Evolutionary conservation across 2,797 vertebrate species (phyloP), one percentile per base, ranked within the genome.

Genomic region (Sebastes taczanowskii): DNA sequence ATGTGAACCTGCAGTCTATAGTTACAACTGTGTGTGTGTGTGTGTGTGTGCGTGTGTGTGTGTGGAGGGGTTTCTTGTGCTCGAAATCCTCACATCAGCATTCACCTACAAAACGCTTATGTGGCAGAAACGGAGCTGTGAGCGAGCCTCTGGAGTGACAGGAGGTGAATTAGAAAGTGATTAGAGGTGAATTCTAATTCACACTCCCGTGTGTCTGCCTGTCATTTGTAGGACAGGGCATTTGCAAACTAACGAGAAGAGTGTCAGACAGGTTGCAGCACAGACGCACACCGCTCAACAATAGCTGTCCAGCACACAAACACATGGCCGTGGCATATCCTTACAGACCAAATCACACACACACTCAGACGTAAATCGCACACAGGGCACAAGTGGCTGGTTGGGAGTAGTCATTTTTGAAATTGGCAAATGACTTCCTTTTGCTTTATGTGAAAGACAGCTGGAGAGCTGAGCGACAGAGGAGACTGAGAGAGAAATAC

Each of bases 101-200:
- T 83, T 90, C 89, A 80, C 79, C 79, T 81, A 74, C 55, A 81
- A 93, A 93, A 60, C 42, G 86, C 86, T 91, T 91, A 86, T 86
- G 86, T 80, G 76, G 92, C 91, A 90, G 82, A 92, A 93, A 84
- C 73, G 22, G 68, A 55, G 87, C 78, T 52, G 63, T 64, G 84
- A 90, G 86, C 66, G 42, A 85, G 78, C 63, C 68, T 86, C 67
- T 32, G 30, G 88, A 90, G 76, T 89, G 91, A 92, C 91, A 92
- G 83, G 87, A 76, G 91, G 86, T 90, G 92, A 92, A 93, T 91
- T 91, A 91, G 73, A 85, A 83, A 90, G 83, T 87, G 87, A 91
- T 91, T 89, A 90, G 82, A 94, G 89, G 88, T 92, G 89, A 94
- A 93, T 93, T 91, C 80, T 91, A 93, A 93, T 94, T 91, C 85